These are phyloP conservation scores for Cyanocitta stelleri DNA, from an alignment of 2,113 vertebrate genomes.

Conservation along the genomic window DNA sequence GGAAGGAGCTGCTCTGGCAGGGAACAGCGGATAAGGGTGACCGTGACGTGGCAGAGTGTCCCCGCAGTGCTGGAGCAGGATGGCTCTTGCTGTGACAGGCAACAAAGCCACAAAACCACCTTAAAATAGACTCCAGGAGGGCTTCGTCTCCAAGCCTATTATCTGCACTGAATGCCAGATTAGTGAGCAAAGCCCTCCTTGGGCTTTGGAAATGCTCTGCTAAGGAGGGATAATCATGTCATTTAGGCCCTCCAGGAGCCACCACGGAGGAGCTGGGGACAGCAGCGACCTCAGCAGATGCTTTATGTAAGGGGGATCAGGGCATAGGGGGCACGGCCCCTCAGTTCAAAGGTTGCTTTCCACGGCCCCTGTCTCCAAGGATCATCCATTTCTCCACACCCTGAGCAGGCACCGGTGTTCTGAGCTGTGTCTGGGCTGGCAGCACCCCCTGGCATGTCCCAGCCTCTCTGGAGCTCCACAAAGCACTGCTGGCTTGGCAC, in stretches of 20 bases:
- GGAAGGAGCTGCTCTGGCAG: background rate
- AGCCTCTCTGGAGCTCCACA: background rate
- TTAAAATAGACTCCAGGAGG: conserved; percentile 52
- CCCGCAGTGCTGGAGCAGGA: background rate
- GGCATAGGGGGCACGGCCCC: background rate
- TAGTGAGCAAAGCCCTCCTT: conserved; percentile 51
- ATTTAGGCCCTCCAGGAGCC: conserved; percentile 10
- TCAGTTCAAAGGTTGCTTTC: background rate
- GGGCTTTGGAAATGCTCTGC: conserved; percentile 15
- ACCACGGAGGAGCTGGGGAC: background rate
- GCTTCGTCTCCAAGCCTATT: conserved; percentile 45
- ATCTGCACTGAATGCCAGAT: conserved; percentile 50
- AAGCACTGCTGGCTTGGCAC: background rate
- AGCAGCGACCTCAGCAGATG: conserved; percentile 42
- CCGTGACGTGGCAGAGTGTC: accelerated
- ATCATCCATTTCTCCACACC: background rate
- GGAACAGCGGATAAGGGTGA: background rate
- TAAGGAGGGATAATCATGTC: conserved; percentile 62
- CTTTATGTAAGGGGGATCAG: conserved; percentile 7
- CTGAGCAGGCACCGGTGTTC: background rate
- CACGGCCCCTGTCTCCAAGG: background rate
- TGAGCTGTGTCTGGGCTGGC: background rate
- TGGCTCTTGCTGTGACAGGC: background rate
- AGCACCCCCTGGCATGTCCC: background rate
- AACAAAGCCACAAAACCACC: conserved; percentile 2